Evolutionary conservation across 2,797 vertebrate species (phyloP), one percentile per base, ranked within the genome.

Genomic region (Cryptoblepharus egeriae): DNA sequence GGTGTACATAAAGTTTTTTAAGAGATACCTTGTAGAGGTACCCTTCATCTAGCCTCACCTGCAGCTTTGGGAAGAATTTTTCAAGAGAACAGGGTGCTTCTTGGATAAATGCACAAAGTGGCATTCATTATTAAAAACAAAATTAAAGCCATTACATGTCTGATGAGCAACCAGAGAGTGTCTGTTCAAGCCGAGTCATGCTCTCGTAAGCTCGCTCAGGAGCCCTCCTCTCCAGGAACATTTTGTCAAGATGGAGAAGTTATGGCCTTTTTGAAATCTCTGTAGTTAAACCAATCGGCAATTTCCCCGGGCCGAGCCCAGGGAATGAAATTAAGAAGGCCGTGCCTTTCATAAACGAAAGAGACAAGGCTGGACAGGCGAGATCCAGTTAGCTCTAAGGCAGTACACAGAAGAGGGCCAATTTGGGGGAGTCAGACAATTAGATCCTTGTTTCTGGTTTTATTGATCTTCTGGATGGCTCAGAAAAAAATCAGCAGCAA

Each of bases 371-470:
- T 60, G 69, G 73, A 55, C 58, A 39, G 55, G 57, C 49, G 0
- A 1, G 57, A 45, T 68, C 57, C 55, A 70, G 63, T 30, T 52
- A 60, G 52, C 39, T n/a, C n/a, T 3, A 28, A 5, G 20, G 0
- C 42, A 77, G 64, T 13, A 57, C 57, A 75, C 10, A 57, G 32
- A 74, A 57, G 73, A 2, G 35, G 71, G 74, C 63, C 61, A 71
- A 84, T 84, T 84, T 79, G 74, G 82, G 79, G 24, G 82, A 84
- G 77, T 79, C 63, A 84, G 82, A 84, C 82, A 84, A 84, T 84
- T 61, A 67, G 82, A 84, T 61, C 82, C 77, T 84, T 84, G 82
- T 84, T 84, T 84, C 77, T 84, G 30, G 68, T 74, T 71, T 71
- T 77, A 84, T 79, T 84, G 82, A 79, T 79, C 63, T 68, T 42